These are phyloP conservation scores for Phengaris arion DNA, from an alignment of 2,888 invertebrate genomes.

Conservation along the genomic window DNA sequence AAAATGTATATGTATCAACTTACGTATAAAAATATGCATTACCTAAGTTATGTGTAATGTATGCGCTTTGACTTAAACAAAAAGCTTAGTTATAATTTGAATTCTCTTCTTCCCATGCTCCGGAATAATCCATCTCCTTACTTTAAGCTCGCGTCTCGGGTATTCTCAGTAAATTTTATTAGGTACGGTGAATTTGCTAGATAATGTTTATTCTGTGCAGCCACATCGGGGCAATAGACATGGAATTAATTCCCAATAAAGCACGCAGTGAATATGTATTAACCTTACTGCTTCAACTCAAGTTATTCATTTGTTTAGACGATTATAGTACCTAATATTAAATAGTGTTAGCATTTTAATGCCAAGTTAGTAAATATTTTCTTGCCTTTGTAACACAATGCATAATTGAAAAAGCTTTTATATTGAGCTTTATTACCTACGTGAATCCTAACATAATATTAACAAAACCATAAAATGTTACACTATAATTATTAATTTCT, in stretches of 20 bases:
- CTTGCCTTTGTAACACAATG: no score
- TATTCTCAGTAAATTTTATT: background rate
- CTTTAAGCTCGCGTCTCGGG: background rate
- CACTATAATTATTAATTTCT: no score
- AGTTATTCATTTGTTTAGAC: background rate
- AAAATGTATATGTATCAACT: no score
- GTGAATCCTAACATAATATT: no score
- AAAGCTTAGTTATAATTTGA: background rate
- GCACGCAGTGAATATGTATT: background rate
- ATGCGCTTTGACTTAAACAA: no score
- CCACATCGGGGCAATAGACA: background rate
- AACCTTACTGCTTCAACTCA: background rate
- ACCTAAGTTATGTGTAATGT: no score
- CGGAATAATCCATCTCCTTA: constrained; percentile 1
- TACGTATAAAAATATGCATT: no score
- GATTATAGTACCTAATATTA: background rate
- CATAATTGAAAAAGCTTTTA: no score
- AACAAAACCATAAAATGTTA: no score
- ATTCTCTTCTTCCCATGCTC: background rate
- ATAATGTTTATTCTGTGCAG: background rate
- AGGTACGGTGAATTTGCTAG: constrained; percentile 9
- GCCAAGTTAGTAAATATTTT: background rate
- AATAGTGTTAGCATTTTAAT: background rate
- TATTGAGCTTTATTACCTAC: no score
- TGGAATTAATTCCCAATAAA: background rate